Percentiles rank a stretch among this genome's conserved stretches.
Evolutionary conservation across 2,888 invertebrate species (phyloP).

Genomic region (Pemphredon lugubris): DNA sequence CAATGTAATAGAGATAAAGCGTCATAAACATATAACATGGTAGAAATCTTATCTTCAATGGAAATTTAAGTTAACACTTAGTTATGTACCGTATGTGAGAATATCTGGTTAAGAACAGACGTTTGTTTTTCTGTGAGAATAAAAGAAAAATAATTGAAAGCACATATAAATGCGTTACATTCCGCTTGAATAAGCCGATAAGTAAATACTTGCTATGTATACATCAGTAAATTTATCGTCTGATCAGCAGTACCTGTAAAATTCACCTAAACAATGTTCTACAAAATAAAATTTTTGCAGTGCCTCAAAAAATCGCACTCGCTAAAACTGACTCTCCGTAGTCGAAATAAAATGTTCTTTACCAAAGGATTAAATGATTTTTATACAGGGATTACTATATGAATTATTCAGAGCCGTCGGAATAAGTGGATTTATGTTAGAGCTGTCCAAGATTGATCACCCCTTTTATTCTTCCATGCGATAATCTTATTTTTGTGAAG

Average conservation of each 20-base stretch:
- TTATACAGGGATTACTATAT: no score
- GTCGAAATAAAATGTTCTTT: no score
- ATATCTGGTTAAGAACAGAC: background rate
- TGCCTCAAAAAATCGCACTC: no score
- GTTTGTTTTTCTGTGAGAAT: background rate
- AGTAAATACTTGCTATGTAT: background rate
- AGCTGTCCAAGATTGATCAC: no score
- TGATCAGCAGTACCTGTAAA: background rate
- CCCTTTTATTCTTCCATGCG: no score
- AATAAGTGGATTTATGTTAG: no score
- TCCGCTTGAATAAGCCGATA: background rate
- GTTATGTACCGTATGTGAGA: background rate
- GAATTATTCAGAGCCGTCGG: no score
- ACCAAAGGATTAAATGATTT: no score
- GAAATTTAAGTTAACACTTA: background rate
- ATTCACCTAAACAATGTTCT: no score
- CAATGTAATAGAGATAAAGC: background rate
- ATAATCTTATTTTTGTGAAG: no score
- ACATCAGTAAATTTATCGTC: background rate
- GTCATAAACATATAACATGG: background rate
- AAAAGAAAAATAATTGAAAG: background rate
- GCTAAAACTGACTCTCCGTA: no score
- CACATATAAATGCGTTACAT: background rate
- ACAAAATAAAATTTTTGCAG: no score
- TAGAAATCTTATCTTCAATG: background rate